A percentile compares a stretch with the other conserved stretches of the same genome.
phyloP scores from a whole-genome alignment of 2,888 invertebrate genomes.

The Aromia moschata region DNA sequence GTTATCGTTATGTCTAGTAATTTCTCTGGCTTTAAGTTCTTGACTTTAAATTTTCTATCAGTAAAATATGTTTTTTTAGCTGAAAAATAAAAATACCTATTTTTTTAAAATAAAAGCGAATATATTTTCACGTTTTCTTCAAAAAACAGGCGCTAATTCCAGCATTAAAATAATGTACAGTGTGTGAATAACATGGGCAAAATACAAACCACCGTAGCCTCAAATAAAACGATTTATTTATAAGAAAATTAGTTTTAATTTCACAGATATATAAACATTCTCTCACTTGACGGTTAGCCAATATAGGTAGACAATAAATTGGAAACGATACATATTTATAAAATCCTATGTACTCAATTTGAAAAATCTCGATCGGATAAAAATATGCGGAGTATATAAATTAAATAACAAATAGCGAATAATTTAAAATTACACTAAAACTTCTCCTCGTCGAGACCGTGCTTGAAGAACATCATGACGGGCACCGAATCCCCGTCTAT shows the following conservation, averaged over 20 bases:
- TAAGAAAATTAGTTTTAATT: conserved; percentile 41
- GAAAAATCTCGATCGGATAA: conserved; percentile 19
- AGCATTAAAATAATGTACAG: too few species aligned
- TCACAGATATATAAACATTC: conserved; percentile 41
- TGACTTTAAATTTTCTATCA: too few species aligned
- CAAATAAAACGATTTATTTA: conserved; percentile 17
- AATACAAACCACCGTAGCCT: background rate
- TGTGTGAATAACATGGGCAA: too few species aligned
- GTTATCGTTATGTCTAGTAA: too few species aligned
- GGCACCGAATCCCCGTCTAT: conserved; percentile 84
- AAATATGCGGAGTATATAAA: conserved; percentile 32
- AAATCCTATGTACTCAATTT: conserved; percentile 5
- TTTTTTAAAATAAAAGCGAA: too few species aligned
- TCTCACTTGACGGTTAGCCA: conserved; percentile 27
- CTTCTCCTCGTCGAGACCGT: conserved; percentile 95
- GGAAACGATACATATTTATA: conserved; percentile 22
- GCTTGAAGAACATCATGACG: conserved; percentile 95
- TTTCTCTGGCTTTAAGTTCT: too few species aligned
- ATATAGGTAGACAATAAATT: conserved; percentile 27
- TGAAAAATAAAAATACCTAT: too few species aligned
- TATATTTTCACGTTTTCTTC: too few species aligned
- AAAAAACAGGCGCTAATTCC: too few species aligned
- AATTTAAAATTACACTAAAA: conserved; percentile 69
- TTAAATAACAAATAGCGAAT: conserved; percentile 39
- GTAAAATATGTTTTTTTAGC: too few species aligned